phyloP scores from a whole-genome alignment of 2,888 invertebrate species.

The Venusia cambrica region DNA sequence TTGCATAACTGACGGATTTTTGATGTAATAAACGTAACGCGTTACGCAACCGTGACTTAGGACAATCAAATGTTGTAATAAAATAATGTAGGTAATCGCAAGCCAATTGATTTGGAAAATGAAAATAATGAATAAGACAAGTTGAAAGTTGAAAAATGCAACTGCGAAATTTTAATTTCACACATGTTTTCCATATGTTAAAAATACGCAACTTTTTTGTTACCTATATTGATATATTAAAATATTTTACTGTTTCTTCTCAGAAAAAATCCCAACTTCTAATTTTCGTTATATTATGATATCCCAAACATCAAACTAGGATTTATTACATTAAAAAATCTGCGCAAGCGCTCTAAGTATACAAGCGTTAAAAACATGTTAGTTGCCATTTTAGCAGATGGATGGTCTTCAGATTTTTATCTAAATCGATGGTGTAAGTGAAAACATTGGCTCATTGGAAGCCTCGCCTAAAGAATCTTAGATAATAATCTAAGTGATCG shows the following conservation, averaged over 20 bases:
- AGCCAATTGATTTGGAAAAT: slow-evolving; percentile 4
- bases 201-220: no score
- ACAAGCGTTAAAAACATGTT: no score
- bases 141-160: background rate
- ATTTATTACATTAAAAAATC: no score
- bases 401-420: slow-evolving; percentile 6
- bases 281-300: no score
- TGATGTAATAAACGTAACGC: slow-evolving; percentile 12
- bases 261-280: no score
- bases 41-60: slow-evolving; percentile 17
- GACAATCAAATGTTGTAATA: slow-evolving; percentile 20
- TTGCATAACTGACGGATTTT: slow-evolving; percentile 26
- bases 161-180: background rate
- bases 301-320: no score
- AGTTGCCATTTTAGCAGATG: no score
- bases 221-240: no score
- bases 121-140: slow-evolving; percentile 1
- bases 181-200: background rate
- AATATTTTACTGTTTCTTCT: no score
- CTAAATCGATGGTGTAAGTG: slow-evolving; percentile 53
- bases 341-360: no score
- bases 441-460: slow-evolving; percentile 50
- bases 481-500: slow-evolving; percentile 43
- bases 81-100: slow-evolving; percentile 10
- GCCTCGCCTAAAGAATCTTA: slow-evolving; percentile 44